Evolutionary conservation across 37 sponge, comb jelly and placozoan genomes (phyloP).

Genomic region (Axinella damicornis): DNA sequence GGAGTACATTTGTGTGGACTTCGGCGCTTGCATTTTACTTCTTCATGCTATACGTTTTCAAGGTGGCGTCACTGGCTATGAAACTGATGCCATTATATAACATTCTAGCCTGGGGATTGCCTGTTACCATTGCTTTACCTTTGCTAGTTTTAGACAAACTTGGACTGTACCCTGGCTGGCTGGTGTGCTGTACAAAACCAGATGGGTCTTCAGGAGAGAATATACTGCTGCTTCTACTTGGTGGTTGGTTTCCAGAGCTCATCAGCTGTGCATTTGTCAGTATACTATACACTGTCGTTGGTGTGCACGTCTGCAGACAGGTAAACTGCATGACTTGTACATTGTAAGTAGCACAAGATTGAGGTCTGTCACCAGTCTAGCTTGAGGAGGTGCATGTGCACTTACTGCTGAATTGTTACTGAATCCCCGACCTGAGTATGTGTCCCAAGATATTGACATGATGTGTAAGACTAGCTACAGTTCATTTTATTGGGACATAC

Average conservation of each 20-base stretch:
- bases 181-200: no score
- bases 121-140: slow-evolving; percentile 19
- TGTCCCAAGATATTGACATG: no score
- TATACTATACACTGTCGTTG: slow-evolving; percentile 28
- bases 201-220: not conserved
- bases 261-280: slow-evolving; percentile 15
- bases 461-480: no score
- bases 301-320: not conserved
- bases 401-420: no score
- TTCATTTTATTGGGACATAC: no score
- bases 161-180: slow-evolving; percentile 17
- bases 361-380: no score
- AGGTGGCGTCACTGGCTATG: not conserved
- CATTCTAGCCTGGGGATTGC: slow-evolving; percentile 14
- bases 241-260: slow-evolving; percentile 48
- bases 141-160: slow-evolving; percentile 4
- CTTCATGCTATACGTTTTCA: not conserved
- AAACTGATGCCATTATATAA: slow-evolving; percentile 35
- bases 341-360: no score
- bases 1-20: slow-evolving; percentile 71
- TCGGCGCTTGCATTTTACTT: slow-evolving; percentile 57
- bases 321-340: no score
- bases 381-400: no score
- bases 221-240: slow-evolving; percentile 18
- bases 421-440: no score